A percentile compares a stretch with the other conserved stretches of the same genome.
phyloP scores from a whole-genome alignment of 1,140 invertebrate species.

The Listronotus oregonensis region DNA sequence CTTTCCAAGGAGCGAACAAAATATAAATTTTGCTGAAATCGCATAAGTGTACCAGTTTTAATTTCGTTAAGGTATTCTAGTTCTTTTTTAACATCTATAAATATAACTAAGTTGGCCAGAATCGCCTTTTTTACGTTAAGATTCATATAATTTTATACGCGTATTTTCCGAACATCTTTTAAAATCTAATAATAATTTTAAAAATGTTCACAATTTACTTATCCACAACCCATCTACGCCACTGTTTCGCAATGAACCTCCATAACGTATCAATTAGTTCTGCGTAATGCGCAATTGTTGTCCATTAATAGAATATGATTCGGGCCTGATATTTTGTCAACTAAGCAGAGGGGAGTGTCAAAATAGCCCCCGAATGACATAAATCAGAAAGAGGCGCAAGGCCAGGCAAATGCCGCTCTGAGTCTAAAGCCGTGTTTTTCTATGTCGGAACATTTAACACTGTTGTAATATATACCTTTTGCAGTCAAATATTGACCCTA shows the following conservation, averaged over 20 bases:
- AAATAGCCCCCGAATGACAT: constrained; percentile 31
- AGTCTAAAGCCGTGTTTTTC: constrained; percentile 34
- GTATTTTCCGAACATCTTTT: too few relatives aligned
- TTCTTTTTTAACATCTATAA: too few relatives aligned
- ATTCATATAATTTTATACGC: too few relatives aligned
- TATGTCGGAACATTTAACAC: constrained; percentile 35
- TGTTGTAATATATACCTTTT: constrained; percentile 18
- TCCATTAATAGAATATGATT: constrained; percentile 43
- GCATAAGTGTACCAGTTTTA: too few relatives aligned
- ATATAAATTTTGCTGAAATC: too few relatives aligned
- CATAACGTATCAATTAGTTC: constrained; percentile 44
- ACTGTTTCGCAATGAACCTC: constrained; percentile 28
- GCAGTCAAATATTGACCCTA: constrained; percentile 32
- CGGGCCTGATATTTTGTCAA: constrained; percentile 41
- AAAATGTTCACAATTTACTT: too few relatives aligned
- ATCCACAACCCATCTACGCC: neutral
- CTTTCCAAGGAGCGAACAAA: too few relatives aligned
- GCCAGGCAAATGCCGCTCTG: constrained; percentile 16
- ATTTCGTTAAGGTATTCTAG: too few relatives aligned
- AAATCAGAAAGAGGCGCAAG: constrained; percentile 23
- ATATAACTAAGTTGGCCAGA: too few relatives aligned
- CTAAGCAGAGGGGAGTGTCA: constrained; percentile 44
- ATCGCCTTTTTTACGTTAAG: too few relatives aligned
- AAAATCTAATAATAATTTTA: too few relatives aligned
- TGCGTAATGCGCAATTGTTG: constrained; percentile 44